Conservation (phyloP, 2,113 vertebrate genomes). For the Stigmatopora argus region DNA sequence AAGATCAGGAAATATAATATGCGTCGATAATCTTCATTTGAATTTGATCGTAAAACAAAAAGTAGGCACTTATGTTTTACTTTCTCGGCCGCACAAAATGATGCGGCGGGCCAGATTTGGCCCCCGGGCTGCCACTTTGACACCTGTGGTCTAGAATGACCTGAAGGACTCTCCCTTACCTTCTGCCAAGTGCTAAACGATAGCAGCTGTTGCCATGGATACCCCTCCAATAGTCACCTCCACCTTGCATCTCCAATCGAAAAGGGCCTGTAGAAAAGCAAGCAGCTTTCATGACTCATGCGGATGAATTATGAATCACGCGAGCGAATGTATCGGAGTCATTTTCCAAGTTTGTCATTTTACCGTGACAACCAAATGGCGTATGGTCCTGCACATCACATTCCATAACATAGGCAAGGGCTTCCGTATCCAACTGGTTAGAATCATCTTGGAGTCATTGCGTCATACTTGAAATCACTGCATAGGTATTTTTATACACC, state of each 20-base stretch:
- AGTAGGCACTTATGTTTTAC: too few species aligned
- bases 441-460: neutral
- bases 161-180: neutral
- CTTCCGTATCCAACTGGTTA: neutral
- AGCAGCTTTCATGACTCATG: constrained; percentile 7
- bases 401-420: neutral
- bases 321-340: constrained; percentile 5
- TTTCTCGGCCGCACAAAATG: too few species aligned
- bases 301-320: constrained; percentile 24
- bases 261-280: constrained; percentile 23
- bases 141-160: neutral
- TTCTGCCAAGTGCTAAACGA: constrained; percentile 7
- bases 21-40: too few species aligned
- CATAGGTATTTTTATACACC: constrained; percentile 35
- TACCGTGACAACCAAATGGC: constrained; percentile 6
- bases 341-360: neutral
- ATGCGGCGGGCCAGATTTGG: too few species aligned
- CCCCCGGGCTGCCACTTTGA: too few species aligned
- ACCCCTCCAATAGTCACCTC: constrained; percentile 26
- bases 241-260: constrained; percentile 28
- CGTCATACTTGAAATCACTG: neutral
- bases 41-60: too few species aligned
- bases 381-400: constrained; percentile 28
- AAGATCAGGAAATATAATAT: too few species aligned
- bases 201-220: constrained; percentile 43